Evolutionary conservation across 2,113 vertebrate genomes (phyloP).

Genomic region (Rhinolophus ferrumequinum): DNA sequence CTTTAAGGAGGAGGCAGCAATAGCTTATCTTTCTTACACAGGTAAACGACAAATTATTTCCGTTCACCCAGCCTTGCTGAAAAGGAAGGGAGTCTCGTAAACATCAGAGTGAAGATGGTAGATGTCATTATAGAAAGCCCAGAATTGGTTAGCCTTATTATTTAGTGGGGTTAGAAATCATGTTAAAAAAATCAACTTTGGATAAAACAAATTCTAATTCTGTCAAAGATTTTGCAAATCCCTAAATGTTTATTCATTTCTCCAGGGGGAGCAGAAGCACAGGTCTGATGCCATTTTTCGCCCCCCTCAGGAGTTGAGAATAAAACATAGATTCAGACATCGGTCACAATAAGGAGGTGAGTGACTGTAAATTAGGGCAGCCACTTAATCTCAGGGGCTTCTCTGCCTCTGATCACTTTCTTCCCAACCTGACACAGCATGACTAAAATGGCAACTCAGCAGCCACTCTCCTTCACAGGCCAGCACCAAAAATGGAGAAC

Average conservation of each 20-base stretch:
- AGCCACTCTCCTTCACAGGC: conserved; percentile 72
- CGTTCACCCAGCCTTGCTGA: neutral
- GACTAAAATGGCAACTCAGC: conserved; percentile 70
- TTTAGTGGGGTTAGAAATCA: neutral
- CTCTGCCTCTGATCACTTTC: conserved; percentile 55
- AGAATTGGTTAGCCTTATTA: neutral
- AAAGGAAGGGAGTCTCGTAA: neutral
- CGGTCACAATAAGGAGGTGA: neutral
- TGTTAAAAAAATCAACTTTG: neutral
- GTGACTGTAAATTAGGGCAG: conserved; percentile 69
- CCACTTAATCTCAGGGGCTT: conserved; percentile 79
- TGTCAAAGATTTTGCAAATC: neutral
- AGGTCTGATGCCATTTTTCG: conserved; percentile 1
- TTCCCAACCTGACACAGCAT: conserved; percentile 74
- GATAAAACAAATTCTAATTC: neutral
- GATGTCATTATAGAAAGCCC: neutral
- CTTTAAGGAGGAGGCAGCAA: neutral
- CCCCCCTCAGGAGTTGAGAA: neutral
- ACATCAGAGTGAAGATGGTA: neutral
- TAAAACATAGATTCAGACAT: neutral
- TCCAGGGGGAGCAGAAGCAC: neutral
- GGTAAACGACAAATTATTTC: neutral
- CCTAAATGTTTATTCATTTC: neutral
- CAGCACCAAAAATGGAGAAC: conserved; percentile 90
- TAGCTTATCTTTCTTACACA: neutral